Evolutionary conservation across 2,113 vertebrate species (phyloP).

Genomic region (Cavia aperea): DNA sequence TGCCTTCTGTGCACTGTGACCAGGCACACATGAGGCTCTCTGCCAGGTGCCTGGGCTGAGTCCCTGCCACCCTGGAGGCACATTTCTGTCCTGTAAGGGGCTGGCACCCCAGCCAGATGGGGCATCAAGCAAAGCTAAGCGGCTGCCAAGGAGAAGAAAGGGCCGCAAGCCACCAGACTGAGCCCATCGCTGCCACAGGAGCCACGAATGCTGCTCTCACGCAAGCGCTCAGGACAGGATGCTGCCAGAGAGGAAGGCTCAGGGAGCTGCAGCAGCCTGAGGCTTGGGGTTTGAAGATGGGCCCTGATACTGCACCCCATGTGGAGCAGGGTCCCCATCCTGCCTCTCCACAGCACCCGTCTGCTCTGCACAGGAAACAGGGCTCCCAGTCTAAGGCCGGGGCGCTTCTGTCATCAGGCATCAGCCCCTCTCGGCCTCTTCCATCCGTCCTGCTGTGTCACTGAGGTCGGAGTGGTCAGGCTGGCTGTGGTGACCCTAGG

Average conservation of each 20-base stretch:
- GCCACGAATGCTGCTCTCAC: neutral
- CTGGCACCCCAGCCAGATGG: no score
- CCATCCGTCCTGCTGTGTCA: rapidly evolving
- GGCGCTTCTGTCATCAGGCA: neutral
- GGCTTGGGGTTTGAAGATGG: neutral
- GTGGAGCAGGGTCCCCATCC: neutral
- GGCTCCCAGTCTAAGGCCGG: neutral
- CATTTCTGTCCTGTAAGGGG: neutral
- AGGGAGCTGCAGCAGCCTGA: neutral
- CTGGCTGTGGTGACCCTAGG: neutral
- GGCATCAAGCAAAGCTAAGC: neutral
- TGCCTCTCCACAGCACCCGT: neutral
- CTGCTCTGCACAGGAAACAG: neutral
- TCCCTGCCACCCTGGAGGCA: neutral
- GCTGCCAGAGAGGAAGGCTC: neutral
- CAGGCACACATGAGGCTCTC: neutral
- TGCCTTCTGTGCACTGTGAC: rapidly evolving
- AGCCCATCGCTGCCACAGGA: neutral
- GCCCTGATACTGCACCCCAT: neutral
- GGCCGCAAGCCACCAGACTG: neutral
- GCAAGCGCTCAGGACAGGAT: no score
- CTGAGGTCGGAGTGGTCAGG: neutral
- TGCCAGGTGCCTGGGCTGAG: neutral
- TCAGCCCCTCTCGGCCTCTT: neutral
- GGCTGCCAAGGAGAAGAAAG: neutral